Percentiles rank a stretch among this genome's conserved stretches.
These are phyloP conservation scores for Orgyia antiqua DNA, from an alignment of 2,888 invertebrate species.

Conservation along the genomic window DNA sequence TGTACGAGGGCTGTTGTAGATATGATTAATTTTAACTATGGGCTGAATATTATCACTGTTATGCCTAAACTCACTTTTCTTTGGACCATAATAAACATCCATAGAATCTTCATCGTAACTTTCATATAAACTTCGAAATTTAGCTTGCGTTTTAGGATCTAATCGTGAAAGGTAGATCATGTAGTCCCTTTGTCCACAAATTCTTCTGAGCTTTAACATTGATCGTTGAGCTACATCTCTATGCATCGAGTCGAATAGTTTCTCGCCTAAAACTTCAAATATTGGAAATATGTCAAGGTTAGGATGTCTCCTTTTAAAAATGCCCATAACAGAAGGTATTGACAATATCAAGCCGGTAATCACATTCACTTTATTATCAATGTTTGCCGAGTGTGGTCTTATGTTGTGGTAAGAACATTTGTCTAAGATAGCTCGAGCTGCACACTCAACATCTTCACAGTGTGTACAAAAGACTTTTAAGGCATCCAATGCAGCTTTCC, in stretches of 20 bases:
- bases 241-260: constrained; percentile 70
- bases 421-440: constrained; percentile 81
- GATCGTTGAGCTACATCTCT: constrained; percentile 86
- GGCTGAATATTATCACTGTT: constrained; percentile 47
- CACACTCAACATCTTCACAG: constrained; percentile 82
- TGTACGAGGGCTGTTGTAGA: constrained; percentile 43
- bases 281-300: constrained; percentile 69
- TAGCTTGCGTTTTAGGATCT: constrained; percentile 69
- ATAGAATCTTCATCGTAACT: constrained; percentile 67
- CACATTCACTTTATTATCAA: constrained; percentile 72
- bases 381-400: constrained; percentile 68
- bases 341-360: constrained; percentile 82
- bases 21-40: constrained; percentile 55
- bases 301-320: constrained; percentile 69
- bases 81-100: constrained; percentile 66
- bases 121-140: constrained; percentile 63
- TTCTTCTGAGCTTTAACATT: constrained; percentile 82
- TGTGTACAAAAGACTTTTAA: constrained; percentile 84
- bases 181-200: constrained; percentile 82
- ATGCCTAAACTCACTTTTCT: constrained; percentile 43
- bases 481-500: constrained; percentile 88
- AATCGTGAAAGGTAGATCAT: constrained; percentile 70
- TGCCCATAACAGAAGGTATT: constrained; percentile 79
- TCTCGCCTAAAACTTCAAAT: constrained; percentile 74
- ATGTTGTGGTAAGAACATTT: constrained; percentile 81